A percentile compares a stretch with the other conserved stretches of the same genome.
phyloP scores from a whole-genome alignment of 2,113 vertebrate species.

The Hyperoodon ampullatus region DNA sequence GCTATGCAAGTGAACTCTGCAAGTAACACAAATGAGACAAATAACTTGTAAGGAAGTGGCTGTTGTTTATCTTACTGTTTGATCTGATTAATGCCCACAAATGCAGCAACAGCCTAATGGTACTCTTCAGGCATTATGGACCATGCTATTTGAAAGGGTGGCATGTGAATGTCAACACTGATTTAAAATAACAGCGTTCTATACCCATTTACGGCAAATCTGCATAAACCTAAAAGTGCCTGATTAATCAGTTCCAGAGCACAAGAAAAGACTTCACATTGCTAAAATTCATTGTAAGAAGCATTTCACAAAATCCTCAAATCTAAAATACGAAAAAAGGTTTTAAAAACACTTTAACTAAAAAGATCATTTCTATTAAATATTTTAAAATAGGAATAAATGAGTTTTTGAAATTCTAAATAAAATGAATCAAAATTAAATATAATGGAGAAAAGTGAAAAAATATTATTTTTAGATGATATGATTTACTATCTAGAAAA shows the following conservation, averaged over 20 bases:
- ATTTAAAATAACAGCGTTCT: neutral
- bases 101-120: neutral
- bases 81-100: neutral
- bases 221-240: neutral
- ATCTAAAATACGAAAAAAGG: conserved; percentile 20
- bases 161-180: neutral
- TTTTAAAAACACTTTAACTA: conserved; percentile 7
- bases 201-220: neutral
- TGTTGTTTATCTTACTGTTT: neutral
- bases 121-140: neutral
- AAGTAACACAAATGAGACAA: neutral
- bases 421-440: conserved; percentile 43
- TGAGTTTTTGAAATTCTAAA: conserved; percentile 38
- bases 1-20: neutral
- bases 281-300: neutral
- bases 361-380: neutral
- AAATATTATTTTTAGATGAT: neutral
- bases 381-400: conserved; percentile 24
- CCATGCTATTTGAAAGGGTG: neutral
- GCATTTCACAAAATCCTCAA: neutral
- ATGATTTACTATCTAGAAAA: neutral
- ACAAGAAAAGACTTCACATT: neutral
- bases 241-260: conserved; percentile 9
- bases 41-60: neutral
- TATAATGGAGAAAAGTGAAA: neutral